phyloP scores from a whole-genome alignment of 2,797 vertebrate species.

The Lagothrix lagotricha region DNA sequence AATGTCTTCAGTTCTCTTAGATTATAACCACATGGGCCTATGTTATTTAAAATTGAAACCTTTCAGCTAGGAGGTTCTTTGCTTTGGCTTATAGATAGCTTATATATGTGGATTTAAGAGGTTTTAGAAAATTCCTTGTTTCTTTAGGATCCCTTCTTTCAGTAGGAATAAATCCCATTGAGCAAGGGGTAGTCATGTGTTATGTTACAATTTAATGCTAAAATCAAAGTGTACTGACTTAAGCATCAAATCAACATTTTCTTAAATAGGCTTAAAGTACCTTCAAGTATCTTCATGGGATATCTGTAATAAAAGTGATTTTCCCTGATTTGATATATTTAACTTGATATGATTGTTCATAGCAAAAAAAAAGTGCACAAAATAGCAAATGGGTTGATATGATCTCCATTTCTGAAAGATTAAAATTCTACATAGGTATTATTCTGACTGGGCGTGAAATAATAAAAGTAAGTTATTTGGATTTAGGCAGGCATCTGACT shows the following conservation, averaged over 20 bases:
- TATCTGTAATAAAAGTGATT: conserved; percentile 18
- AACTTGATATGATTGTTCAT: not conserved
- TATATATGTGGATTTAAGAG: conserved; percentile 20
- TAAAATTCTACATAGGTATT: conserved; percentile 5
- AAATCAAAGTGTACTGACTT: not conserved
- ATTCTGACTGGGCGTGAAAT: not conserved
- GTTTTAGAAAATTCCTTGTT: conserved; percentile 18
- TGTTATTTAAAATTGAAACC: conserved; percentile 38
- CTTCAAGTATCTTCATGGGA: not conserved
- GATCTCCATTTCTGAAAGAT: conserved; percentile 3
- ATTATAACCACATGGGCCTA: not conserved
- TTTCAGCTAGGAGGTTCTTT: not conserved
- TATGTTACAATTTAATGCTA: conserved; percentile 12
- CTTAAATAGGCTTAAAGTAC: not conserved
- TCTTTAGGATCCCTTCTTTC: conserved; percentile 1
- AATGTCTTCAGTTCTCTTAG: conserved; percentile 38
- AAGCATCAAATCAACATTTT: conserved; percentile 21
- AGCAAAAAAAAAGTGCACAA: not conserved
- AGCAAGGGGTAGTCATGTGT: not conserved
- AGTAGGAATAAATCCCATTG: not conserved
- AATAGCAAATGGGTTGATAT: not conserved
- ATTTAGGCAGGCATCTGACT: not conserved
- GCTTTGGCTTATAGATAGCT: not conserved
- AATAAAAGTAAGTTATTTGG: not conserved
- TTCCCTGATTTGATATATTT: conserved; percentile 16